Evolutionary conservation across 2,113 vertebrate species (phyloP), one percentile per base, ranked within the genome.

Genomic region (Pteronura brasiliensis): DNA sequence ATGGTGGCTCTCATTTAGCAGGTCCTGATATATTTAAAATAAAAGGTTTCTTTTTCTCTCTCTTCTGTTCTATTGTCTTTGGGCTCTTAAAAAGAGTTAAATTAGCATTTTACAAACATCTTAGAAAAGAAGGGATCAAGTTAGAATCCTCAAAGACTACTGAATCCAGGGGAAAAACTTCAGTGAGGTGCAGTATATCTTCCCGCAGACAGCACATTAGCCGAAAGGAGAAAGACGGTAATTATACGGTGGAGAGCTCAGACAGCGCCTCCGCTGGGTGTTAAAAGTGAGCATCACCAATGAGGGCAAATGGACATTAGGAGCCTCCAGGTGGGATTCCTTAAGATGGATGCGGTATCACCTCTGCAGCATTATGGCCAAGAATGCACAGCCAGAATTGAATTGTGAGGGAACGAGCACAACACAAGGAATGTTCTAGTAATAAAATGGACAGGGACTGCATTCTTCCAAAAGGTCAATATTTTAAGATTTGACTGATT

Each of bases 101-200:
- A 36, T 23, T 34, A 21, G 15, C 49, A 76, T 49, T 74, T 83
- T 34, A 21, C 47, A 34, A 25, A 14, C 14, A 79, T 55, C 14
- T 93, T 87, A 52, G 42, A 63, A 81, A 94, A 63, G 27, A 86
- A 4, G 3, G 44, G 36, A 34, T 67, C 55, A 82, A 29, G 55
- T 42, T 83, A 63, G 86, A 52, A 52, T 63, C 25, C 31, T 88
- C 31, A 6, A 15, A 18, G 39, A 20, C 47, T 23, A 31, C 21
- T 36, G 72, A 47, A 55, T 14, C 36, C 74, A 47, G 23, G 61
- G 39, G 44, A 8, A 42, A 4, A 81, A 42, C 15, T 25, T 42
- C 47, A 7, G 7, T 11, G 47, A 69, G n/a, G 47, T 34, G 6
- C 0, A 17, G 20, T 2, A 1, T 15, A 69, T 18, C 47, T 42